Base-by-base conservation (phyloP, 2,797 vertebrate species). In the Acrossocheilus wenchowensis region DNA sequence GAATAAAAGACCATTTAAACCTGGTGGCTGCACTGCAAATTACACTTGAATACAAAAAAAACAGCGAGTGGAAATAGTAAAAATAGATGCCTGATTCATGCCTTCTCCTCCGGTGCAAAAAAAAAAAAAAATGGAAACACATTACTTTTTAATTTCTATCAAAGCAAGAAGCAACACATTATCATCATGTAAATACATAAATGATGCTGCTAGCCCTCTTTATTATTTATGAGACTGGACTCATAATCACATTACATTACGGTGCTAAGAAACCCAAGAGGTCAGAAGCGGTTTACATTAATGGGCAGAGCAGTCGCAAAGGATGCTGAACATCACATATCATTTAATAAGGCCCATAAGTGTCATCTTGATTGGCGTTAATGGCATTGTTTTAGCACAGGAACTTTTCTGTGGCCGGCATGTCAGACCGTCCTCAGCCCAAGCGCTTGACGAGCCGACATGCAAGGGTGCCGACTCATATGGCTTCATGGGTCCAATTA, bases 201-300 rank as follows among this genome's bases (percentile, higher is more conserved):
- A 89, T 41, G 86, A 87, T 41, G 91, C 92, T 92, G 91, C 92
- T 82, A 93, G 92, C 91, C 83, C 85, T 88, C 83, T 84, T 87
- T 86, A 92, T 93, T 90, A 93, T 92, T 94, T 92, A 95, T 94
- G 90, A 87, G 88, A 92, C 88, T 89, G 93, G 93, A 94, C 92
- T 93, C 90, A 88, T 93, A 91, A 92, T 95, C 93, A 93, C 92
- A 93, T 93, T 91, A 86, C 88, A 94, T 95, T 94, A 94, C 81
- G 66, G 81, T 41, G 78, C 75, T 81, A 78, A 85, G 87, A 88
- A 86, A 77, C 83, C 66, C 88, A 36, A 57, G 89, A 88, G 91
- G 87, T 90, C 88, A 89, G 79, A 72, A 79, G 68, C 9, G 86
- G 57, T 90, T 90, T 89, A 82, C 79, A 82, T 86, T 90, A 90